Base-by-base conservation (phyloP, 2,113 vertebrate genomes). In the Cairina moschata region DNA sequence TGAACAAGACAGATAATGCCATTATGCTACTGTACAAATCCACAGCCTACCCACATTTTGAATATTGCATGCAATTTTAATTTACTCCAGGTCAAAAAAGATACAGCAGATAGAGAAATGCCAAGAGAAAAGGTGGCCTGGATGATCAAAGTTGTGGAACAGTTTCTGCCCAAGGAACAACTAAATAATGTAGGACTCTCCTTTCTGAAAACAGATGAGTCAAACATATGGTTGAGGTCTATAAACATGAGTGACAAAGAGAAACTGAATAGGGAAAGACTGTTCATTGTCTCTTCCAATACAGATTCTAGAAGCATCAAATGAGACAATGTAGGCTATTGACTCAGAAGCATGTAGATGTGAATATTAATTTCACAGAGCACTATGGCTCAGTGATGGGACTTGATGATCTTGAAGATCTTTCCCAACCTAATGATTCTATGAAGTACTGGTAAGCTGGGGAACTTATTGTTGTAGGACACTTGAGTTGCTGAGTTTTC, bases 91-190 rank as follows among this genome's bases (percentile, higher is more conserved):
- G 77, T 83, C 66, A 79, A 89, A 92, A 77, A 62, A 82, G 42
- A 76, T 76, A 34, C 1, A 95, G 59, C 59, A 92, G 69, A 81
- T 84, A 72, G 17, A 60, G 74, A 89, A 82, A 92, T 6, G 8
- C 68, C 86, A 58, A 68, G 73, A 88, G 83, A 71, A 74, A 78
- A 60, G 17, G 80, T 7, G 3, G 58, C 31, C 50, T 44, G 28
- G 31, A 76, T 87, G 81, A 97, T 93, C 93, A 92, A 93, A 95
- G 86, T 75, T 60, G 82, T 7, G 66, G 69, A 91, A 89, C 17
- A 79, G n/a, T 44, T 92, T 89, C 56, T 87, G 66, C 76, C 66
- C 29, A 89, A 84, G 62, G 66, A 91, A 75, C 32, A 73, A 73
- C 48, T 87, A 79, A 93, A 95, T 92, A 87, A 95, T 73, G 74